Base-by-base conservation (phyloP, 2,888 invertebrate genomes). In the Dryocosmus kuriphilus region DNA sequence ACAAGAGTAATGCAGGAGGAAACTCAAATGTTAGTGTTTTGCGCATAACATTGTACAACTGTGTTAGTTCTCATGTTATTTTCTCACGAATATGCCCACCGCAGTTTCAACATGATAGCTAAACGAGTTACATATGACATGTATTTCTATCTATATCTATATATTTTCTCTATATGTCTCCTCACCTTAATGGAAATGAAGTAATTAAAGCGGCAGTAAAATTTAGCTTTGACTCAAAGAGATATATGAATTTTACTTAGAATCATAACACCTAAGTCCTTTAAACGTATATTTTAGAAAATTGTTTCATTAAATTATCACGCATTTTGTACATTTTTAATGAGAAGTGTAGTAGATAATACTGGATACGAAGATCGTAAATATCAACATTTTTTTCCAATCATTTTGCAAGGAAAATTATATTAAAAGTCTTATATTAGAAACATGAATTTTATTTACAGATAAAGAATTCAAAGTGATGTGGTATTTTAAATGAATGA, bases 1-100 rank as follows among this genome's bases (percentile, higher is more conserved):
- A 51, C n/a, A 11, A 51, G 19, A 51, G 51, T 51, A 19, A 51
- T n/a, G 8, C 19, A n/a, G 2, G n/a, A 51, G 19, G 51, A 19
- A 67, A 67, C 38, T 67, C 14, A 27, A 27, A 67, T 27, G 65
- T 67, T 46, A 41, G 41, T 67, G 41, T 67, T 24, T 41, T 41
- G 41, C 24, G n/a, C 27, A 46, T 30, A 71, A 71, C 67, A 71
- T 30, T 19, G 27, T 46, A 46, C 51, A 71, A 30, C 51, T 46
- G 67, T 46, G 67, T 51, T 71, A 30, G 46, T 71, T 71, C 46
- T 46, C 67, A 27, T 46, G n/a, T 51, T 71, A 71, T 46, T 71
- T 51, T 51, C 65, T 65, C 30, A 27, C n/a, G 30, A 71, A 71
- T 30, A 51, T 19, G n/a, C 46, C 30, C 46, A 27, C 11, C 27